These are phyloP conservation scores for Octodonta nipae DNA, from an alignment of 2,888 invertebrate genomes.

Conservation along the genomic window DNA sequence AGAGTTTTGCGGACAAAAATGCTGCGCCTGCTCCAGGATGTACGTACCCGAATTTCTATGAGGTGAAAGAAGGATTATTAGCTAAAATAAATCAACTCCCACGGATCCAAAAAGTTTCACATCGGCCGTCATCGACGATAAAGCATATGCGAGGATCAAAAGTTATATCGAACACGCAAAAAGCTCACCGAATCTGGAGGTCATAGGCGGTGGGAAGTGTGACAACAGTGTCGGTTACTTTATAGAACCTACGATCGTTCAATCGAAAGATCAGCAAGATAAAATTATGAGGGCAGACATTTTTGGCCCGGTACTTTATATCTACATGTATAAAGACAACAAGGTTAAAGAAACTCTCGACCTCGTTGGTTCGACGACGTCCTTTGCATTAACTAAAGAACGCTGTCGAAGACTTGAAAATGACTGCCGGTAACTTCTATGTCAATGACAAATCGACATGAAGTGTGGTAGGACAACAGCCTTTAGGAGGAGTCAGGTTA, in stretches of 20 bases:
- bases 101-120: slow-evolving; percentile 69
- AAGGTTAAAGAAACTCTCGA: slow-evolving; percentile 54
- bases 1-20: slow-evolving; percentile 98
- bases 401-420: slow-evolving; percentile 74
- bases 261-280: slow-evolving; percentile 71
- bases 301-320: slow-evolving; percentile 85
- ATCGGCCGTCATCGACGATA: slow-evolving; percentile 93
- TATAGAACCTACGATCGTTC: slow-evolving; percentile 86
- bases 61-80: slow-evolving; percentile 60
- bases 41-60: slow-evolving; percentile 87
- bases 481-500: slow-evolving; percentile 92
- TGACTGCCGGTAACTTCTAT: slow-evolving; percentile 94
- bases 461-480: slow-evolving; percentile 96
- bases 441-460: slow-evolving; percentile 98
- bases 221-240: slow-evolving; percentile 81
- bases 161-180: slow-evolving; percentile 83
- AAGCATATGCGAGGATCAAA: slow-evolving; percentile 79
- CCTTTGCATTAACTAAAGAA: slow-evolving; percentile 73
- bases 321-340: slow-evolving; percentile 78
- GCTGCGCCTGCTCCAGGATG: slow-evolving; percentile 95
- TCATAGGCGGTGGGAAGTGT: slow-evolving; percentile 79
- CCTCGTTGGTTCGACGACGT: slow-evolving; percentile 66
- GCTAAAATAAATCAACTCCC: slow-evolving; percentile 50
- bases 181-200: slow-evolving; percentile 52
- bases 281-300: slow-evolving; percentile 88